Percentiles rank a stretch among this genome's conserved stretches.
phyloP scores from a whole-genome alignment of 2,113 vertebrate genomes.

The Siniperca chuatsi region DNA sequence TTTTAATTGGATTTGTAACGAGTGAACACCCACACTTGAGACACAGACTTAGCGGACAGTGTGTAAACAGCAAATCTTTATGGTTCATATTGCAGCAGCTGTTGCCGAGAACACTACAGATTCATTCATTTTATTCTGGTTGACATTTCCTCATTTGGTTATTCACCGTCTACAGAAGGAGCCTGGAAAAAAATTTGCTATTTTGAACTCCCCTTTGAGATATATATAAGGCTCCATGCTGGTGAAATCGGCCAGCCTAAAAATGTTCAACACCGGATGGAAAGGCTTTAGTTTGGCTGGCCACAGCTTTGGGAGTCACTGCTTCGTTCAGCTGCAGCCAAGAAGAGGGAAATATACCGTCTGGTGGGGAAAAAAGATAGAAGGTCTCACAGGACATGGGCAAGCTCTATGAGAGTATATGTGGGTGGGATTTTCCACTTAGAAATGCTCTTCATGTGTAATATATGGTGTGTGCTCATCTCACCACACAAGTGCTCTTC shows the following conservation, averaged over 20 bases:
- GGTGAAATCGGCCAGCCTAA: conserved; percentile 69
- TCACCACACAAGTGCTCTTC: conserved; percentile 37
- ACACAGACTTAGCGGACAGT: background rate
- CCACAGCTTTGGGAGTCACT: conserved; percentile 59
- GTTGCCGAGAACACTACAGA: conserved; percentile 21
- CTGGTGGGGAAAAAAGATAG: conserved; percentile 68
- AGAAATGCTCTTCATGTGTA: conserved; percentile 49
- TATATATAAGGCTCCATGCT: conserved; percentile 63
- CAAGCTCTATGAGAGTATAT: conserved; percentile 30
- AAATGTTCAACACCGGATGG: conserved; percentile 72
- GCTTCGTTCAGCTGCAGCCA: conserved; percentile 28
- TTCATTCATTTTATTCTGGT: conserved; percentile 43
- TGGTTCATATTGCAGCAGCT: background rate
- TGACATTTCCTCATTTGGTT: conserved; percentile 51
- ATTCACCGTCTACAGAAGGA: conserved; percentile 36
- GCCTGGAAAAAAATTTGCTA: conserved; percentile 46
- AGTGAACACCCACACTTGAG: conserved; percentile 12
- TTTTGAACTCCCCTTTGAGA: conserved; percentile 62
- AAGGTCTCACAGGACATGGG: conserved; percentile 55
- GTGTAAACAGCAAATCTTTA: conserved; percentile 1
- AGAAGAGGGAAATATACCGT: conserved; percentile 63
- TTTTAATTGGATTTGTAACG: conserved; percentile 52
- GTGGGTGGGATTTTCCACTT: conserved; percentile 74
- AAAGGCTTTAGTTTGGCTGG: conserved; percentile 67
- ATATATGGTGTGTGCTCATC: conserved; percentile 45